phyloP scores from a whole-genome alignment of 2,113 vertebrate genomes.

The Rafetus swinhoei region DNA sequence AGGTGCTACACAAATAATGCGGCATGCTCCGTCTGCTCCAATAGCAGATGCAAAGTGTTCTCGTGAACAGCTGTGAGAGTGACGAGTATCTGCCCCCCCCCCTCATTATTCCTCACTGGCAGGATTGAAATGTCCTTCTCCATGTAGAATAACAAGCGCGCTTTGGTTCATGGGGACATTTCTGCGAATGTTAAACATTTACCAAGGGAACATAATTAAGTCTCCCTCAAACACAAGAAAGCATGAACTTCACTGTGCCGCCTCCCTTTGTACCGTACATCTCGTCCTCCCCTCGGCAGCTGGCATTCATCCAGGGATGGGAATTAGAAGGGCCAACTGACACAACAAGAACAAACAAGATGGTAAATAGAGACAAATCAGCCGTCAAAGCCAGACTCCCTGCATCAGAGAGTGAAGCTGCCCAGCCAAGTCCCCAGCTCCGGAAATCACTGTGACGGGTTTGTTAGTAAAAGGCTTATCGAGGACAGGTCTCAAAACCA shows the following conservation, averaged over 20 bases:
- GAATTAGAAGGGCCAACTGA: slow-evolving; percentile 17
- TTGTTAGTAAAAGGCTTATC: neutral
- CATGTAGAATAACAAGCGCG: neutral
- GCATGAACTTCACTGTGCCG: neutral
- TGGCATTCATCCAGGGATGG: neutral
- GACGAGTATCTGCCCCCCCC: neutral
- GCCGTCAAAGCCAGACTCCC: neutral
- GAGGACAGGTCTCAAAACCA: no score
- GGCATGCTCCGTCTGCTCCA: neutral
- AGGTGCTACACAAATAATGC: no score
- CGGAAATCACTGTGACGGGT: neutral
- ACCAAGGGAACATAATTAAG: slow-evolving; percentile 21
- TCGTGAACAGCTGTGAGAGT: neutral
- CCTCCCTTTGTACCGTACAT: neutral
- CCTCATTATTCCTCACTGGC: neutral
- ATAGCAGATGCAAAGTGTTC: neutral
- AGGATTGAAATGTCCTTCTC: neutral
- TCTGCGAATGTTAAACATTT: slow-evolving; percentile 23
- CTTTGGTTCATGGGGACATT: neutral
- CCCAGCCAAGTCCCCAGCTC: slow-evolving; percentile 3
- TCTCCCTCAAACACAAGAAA: neutral
- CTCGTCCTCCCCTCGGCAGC: slow-evolving; percentile 29
- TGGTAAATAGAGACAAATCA: neutral
- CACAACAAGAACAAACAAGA: neutral
- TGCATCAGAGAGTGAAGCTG: neutral